Conservation (phyloP, 2,113 vertebrate species). For the Rallus limicola region DNA sequence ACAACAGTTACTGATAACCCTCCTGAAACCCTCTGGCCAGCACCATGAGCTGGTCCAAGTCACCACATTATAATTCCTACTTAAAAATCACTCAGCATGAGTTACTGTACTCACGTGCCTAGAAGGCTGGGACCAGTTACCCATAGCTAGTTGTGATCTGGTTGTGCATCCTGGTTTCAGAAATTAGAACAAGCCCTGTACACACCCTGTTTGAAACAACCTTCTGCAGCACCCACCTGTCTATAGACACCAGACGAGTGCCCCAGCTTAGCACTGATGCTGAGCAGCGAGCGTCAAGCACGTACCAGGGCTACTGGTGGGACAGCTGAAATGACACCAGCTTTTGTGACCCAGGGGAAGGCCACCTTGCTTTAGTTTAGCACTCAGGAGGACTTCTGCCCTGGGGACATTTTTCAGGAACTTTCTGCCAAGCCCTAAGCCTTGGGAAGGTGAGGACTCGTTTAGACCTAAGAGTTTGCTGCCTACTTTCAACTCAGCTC, state of each 20-base stretch:
- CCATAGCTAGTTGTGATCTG: not conserved
- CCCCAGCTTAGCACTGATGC: not conserved
- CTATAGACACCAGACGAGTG: not conserved
- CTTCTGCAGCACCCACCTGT: not conserved
- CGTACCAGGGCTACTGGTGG: not conserved
- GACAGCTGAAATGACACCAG: not conserved
- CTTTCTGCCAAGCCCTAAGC: not conserved
- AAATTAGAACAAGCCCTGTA: not conserved
- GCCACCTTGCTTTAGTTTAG: not conserved
- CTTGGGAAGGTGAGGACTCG: not conserved
- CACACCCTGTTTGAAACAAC: not conserved
- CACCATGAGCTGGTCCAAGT: not conserved
- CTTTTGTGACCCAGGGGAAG: not conserved
- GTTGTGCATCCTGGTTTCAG: not conserved
- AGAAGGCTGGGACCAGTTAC: not conserved
- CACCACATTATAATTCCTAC: not conserved
- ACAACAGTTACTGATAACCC: constrained; percentile 1
- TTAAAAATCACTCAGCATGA: not conserved
- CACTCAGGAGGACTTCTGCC: not conserved
- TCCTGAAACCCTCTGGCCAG: not conserved
- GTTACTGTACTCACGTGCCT: not conserved
- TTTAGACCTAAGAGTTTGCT: not conserved
- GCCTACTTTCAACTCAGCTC: not conserved
- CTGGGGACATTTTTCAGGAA: not conserved
- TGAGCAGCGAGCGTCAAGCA: accelerated